Conservation (phyloP, 2,113 vertebrate genomes). For the Himantopus leucocephalus region DNA sequence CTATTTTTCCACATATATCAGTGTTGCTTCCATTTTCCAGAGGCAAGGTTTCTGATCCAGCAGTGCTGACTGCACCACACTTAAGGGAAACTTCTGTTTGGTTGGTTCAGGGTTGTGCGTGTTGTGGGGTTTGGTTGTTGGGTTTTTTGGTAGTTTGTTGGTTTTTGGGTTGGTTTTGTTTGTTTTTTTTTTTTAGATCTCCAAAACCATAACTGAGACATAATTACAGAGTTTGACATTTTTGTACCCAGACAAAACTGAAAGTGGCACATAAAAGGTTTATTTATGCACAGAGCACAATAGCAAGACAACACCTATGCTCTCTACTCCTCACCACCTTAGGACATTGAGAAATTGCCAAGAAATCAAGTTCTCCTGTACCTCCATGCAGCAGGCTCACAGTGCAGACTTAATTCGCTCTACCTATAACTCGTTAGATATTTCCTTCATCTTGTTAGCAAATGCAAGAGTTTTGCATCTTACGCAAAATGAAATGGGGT, state of each 20-base stretch:
- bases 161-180: too few species aligned
- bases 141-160: too few species aligned
- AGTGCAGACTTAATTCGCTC: background rate
- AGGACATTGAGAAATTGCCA: background rate
- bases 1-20: background rate
- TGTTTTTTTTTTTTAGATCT: background rate
- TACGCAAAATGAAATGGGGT: background rate
- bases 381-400: background rate
- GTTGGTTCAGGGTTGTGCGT: too few species aligned
- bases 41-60: conserved; percentile 60
- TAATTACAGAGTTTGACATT: background rate
- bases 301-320: background rate
- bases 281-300: background rate
- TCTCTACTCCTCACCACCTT: background rate
- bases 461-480: background rate
- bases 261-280: background rate
- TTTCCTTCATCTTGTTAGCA: background rate
- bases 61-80: background rate
- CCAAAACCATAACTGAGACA: background rate
- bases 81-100: background rate
- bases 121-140: too few species aligned
- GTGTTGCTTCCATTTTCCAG: conserved; percentile 3
- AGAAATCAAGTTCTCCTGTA: background rate
- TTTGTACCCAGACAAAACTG: background rate
- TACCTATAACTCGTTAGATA: background rate